Evolutionary conservation across 2,113 vertebrate genomes (phyloP), one percentile per base, ranked within the genome.

Genomic region (Xenopus borealis): DNA sequence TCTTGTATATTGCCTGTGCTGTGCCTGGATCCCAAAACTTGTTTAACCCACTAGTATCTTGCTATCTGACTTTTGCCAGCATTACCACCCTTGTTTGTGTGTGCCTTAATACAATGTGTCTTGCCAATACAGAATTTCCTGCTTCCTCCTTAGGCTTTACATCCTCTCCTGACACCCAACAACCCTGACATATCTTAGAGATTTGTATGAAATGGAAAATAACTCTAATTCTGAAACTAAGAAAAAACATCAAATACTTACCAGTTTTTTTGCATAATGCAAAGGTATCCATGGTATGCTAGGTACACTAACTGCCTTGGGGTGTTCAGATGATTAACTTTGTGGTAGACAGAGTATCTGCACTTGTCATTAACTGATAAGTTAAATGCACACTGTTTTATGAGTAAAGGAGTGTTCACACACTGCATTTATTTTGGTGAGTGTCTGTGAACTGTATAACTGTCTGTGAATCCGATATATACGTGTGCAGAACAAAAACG

Each of bases 351-450:
- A 64, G 58, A 70, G 70, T 61, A 77, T 70, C 74, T 77, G 61
- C 67, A 64, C 45, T 61, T 77, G 61, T 27, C 58, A 70, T 64
- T 23, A 64, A 46, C 47, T 77, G 67, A 69, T 62, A 18, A n/a
- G 46, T 69, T 52, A 46, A 18, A 46, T 30, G 53, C 33, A 62
- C 47, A 44, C 45, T 44, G 18, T n/a, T 47, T 11, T 62, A 62
- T 16, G 11, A 52, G 18, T 33, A 20, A 47, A 62, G 20, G 20
- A 33, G 57, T 62, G 58, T 69, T 75, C 69, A 69, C 45, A 69
- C 73, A 55, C 66, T 69, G 73, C 23, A 27, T 1, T 27, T 52
- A 69, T 69, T 76, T 23, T 17, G 19, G 8, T 45, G n/a, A n/a
- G 17, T 68, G 44, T 20, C 62, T 69, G 55, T 62, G 46, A 74